Base-by-base conservation (phyloP, 1,140 invertebrate species). In the Hypsibius dujardini region DNA sequence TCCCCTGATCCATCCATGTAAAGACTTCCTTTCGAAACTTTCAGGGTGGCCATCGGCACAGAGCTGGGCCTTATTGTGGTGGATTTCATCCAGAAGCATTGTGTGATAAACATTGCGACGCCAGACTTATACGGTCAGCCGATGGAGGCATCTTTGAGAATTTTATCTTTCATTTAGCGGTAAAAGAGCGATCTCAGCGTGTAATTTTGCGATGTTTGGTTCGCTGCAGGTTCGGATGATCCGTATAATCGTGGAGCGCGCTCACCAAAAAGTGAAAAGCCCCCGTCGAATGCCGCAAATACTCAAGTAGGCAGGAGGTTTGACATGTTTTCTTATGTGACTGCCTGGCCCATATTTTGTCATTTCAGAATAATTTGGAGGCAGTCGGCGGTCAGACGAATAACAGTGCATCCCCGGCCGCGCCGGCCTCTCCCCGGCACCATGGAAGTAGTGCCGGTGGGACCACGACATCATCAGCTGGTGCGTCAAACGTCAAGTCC, bases 21-120 rank as follows among this genome's bases (percentile, higher is more conserved):
- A 69, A 72, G 14, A 46, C 1, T 60, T 56, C 7, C 7, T 56
- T 56, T 56, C n/a, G 7, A 56, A n/a, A 56, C 50, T 56, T 56
- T 56, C 81, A 95, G 93, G 77, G 85, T 98, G 85, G 89, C 92
- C 74, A 96, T 95, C 83, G 94, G 94, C 76, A 95, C 92, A 80
- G 92, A 96, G 81, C 87, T 87, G 74, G 92, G 93, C 74, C 81
- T 97, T 76, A 91, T 92, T 76, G 87, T 97, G 80, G 86, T 96
- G 76, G 94, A 98, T 83, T 88, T 92, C 79, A 84, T 92, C 76
- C 92, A 95, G 80, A 92, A 90, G 82, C 85, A 86, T 72, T 88
- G 89, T 80, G 84, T 97, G 74, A 82, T 92, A 74, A 93, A 91
- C 80, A 76, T 83, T 71, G 79, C 78, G 59, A 82, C 81, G 14